Conservation (phyloP, 2,113 vertebrate species). For the Clupea harengus region DNA sequence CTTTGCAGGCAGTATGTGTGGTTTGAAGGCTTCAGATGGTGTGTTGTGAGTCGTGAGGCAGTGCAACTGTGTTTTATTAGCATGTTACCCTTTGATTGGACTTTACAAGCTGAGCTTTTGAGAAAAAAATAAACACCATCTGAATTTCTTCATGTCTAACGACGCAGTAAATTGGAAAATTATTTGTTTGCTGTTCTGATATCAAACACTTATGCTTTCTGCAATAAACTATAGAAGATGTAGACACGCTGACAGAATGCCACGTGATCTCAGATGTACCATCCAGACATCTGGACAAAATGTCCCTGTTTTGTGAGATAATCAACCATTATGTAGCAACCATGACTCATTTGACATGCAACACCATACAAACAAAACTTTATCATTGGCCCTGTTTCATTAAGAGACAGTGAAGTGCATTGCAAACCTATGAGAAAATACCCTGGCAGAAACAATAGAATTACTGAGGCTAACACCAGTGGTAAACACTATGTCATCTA, state of each 20-base stretch:
- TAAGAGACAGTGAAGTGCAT: background rate
- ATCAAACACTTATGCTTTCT: background rate
- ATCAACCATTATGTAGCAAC: background rate
- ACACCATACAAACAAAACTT: background rate
- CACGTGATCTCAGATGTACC: background rate
- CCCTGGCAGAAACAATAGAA: background rate
- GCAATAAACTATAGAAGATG: background rate
- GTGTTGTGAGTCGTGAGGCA: background rate
- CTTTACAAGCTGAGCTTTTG: slow-evolving; percentile 30
- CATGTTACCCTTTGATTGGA: slow-evolving; percentile 19
- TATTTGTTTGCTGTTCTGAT: slow-evolving; percentile 21
- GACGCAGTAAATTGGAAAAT: slow-evolving; percentile 37
- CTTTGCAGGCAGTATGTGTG: background rate
- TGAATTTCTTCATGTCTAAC: slow-evolving; percentile 37
- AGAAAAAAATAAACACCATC: slow-evolving; percentile 33
- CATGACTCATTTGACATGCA: background rate
- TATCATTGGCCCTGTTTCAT: background rate
- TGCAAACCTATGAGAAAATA: background rate
- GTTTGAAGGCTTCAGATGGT: slow-evolving; percentile 19
- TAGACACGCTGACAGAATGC: background rate
- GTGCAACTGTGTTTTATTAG: slow-evolving; percentile 23
- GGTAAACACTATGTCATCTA: background rate
- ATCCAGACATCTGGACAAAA: background rate
- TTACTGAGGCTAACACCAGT: background rate
- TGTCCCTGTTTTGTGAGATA: background rate